phyloP scores from a whole-genome alignment of 1,140 invertebrate species.

The Musca vetustissima region DNA sequence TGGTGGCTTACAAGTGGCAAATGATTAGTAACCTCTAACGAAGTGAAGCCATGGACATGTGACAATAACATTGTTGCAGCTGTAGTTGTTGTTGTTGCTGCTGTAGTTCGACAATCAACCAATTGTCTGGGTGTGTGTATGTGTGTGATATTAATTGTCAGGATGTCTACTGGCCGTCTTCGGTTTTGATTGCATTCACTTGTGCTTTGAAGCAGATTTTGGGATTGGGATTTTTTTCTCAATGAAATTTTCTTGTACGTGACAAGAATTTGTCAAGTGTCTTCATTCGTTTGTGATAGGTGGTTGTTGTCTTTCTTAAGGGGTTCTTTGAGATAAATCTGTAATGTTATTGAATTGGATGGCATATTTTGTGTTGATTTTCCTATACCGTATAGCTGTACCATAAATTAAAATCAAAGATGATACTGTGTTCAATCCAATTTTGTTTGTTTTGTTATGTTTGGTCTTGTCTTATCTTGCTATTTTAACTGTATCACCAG shows the following conservation, averaged over 20 bases:
- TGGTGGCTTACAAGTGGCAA: slow-evolving; percentile 6
- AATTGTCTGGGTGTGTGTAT: not conserved
- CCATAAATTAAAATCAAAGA: too few relatives aligned
- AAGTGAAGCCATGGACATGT: not conserved
- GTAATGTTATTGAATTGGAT: too few relatives aligned
- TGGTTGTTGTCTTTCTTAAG: not conserved
- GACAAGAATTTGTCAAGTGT: slow-evolving; percentile 15
- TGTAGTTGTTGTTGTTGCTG: too few relatives aligned
- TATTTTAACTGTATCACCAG: too few relatives aligned
- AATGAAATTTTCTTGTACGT: slow-evolving; percentile 16
- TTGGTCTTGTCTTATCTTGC: too few relatives aligned
- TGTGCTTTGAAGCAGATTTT: not conserved
- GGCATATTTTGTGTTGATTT: too few relatives aligned
- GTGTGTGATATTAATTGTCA: not conserved
- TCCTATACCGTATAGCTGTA: too few relatives aligned
- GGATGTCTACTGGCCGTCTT: slow-evolving; percentile 11
- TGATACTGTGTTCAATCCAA: too few relatives aligned
- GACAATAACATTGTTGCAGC: too few relatives aligned
- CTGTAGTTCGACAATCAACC: too few relatives aligned
- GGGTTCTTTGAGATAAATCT: not conserved
- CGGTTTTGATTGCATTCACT: not conserved
- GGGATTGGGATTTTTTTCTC: not conserved
- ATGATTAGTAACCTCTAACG: slow-evolving; percentile 11
- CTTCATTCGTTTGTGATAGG: not conserved
- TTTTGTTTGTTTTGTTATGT: too few relatives aligned